Evolutionary conservation across 2,113 vertebrate species (phyloP).

Genomic region (Rutilus rutilus): DNA sequence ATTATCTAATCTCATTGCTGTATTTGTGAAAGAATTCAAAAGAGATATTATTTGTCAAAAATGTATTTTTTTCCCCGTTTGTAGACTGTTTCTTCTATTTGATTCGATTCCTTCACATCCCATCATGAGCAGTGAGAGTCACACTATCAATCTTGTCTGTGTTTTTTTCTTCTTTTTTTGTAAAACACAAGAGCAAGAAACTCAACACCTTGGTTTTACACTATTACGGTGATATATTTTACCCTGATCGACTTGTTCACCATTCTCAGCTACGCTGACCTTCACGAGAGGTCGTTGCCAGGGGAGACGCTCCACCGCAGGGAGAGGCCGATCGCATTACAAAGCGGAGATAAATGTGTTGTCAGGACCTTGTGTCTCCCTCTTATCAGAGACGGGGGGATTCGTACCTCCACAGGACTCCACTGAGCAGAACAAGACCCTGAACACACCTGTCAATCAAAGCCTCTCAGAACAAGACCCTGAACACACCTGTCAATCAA

Average conservation of each 20-base stretch:
- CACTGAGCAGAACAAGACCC: slow-evolving; percentile 43
- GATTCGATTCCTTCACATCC: background rate
- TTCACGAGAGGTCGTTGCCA: slow-evolving; percentile 71
- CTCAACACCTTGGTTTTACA: slow-evolving; percentile 68
- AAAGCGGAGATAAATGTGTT: slow-evolving; percentile 65
- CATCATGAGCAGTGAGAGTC: background rate
- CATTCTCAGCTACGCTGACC: slow-evolving; percentile 65
- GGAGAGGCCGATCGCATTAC: slow-evolving; percentile 58
- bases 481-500: slow-evolving; percentile 65
- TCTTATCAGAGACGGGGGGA: slow-evolving; percentile 47
- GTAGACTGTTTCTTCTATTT: background rate
- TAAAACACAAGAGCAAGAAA: background rate
- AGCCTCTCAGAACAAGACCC: slow-evolving; percentile 33
- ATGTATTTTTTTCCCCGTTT: background rate
- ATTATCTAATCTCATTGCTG: background rate
- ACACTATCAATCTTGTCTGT: background rate
- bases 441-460: slow-evolving; percentile 65
- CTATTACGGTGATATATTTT: slow-evolving; percentile 68
- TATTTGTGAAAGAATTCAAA: background rate
- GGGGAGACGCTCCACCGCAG: slow-evolving; percentile 54
- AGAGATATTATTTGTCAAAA: background rate
- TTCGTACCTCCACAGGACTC: slow-evolving; percentile 42
- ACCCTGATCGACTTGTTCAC: slow-evolving; percentile 65
- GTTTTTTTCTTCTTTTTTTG: background rate
- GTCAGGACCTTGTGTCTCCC: slow-evolving; percentile 45